Percentiles rank a stretch among this genome's conserved stretches.
phyloP scores from a whole-genome alignment of 2,888 invertebrate species.

The Harmothoe impar region DNA sequence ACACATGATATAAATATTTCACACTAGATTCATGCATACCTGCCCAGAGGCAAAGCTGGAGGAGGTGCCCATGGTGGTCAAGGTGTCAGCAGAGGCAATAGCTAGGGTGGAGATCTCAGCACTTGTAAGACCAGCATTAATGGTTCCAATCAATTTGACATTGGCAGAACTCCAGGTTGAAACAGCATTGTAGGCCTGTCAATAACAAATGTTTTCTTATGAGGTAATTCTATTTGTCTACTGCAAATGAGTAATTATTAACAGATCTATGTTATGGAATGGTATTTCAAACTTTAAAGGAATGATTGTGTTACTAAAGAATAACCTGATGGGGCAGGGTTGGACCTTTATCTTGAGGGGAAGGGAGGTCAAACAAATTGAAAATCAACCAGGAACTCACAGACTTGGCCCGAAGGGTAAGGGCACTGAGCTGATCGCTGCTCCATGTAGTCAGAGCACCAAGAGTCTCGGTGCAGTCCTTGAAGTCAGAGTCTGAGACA shows the following conservation, averaged over 20 bases:
- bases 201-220: neutral
- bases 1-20: neutral
- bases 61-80: slow-evolving; percentile 70
- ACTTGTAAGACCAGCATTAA: slow-evolving; percentile 70
- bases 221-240: too few species aligned
- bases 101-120: slow-evolving; percentile 69
- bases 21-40: neutral
- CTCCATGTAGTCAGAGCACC: slow-evolving; percentile 71
- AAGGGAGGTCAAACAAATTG: too few species aligned
- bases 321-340: too few species aligned
- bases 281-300: too few species aligned
- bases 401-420: slow-evolving; percentile 69
- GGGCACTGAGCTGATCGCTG: slow-evolving; percentile 68
- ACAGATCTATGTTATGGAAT: too few species aligned
- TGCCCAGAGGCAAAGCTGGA: slow-evolving; percentile 33
- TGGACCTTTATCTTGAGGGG: too few species aligned
- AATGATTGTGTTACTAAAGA: too few species aligned
- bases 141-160: slow-evolving; percentile 71
- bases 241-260: too few species aligned
- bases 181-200: slow-evolving; percentile 36
- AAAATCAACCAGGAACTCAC: slow-evolving; percentile 63
- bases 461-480: slow-evolving; percentile 71
- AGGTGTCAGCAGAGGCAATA: slow-evolving; percentile 69
- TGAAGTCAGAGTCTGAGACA: slow-evolving; percentile 70
- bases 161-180: slow-evolving; percentile 42